Evolutionary conservation across 2,888 invertebrate species (phyloP), one percentile per base, ranked within the genome.

Genomic region (Meteorus cinctellus): DNA sequence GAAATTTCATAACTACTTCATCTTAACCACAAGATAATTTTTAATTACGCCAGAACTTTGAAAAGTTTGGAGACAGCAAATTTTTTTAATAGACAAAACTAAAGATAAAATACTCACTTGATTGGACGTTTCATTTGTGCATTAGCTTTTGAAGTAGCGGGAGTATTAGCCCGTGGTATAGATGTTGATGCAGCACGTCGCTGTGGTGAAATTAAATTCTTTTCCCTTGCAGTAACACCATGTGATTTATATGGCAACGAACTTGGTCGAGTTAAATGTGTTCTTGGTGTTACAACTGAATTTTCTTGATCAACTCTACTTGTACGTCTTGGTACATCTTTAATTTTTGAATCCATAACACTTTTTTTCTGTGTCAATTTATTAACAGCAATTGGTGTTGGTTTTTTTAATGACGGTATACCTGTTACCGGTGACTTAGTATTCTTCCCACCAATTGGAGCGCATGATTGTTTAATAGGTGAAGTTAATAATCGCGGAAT

Each of bases 401-500:
- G 82, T 80, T 89, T 90, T 77, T 88, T 89, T 29, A 88, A 79
- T 5, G 86, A 83, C 4, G 89, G 89, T 19, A 89, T 88, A n/a
- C 87, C 87, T 10, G 88, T 85, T 24, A 84, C 77, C 0, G 87
- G 85, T 6, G 86, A 85, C 71, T 76, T 76, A 1, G 81, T 76
- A 2, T 81, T 82, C 48, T 84, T 87, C 16, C 67, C 73, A 19
- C 19, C 19, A 19, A 55, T 19, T 0, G 67, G 10, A 2, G 24
- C 62, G 36, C 72, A 91, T 55, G 90, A 90, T 19, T 93, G 93
- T 82, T 93, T 92, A 4, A 94, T 92, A 24, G 95, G 95, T 31
- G 95, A 95, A 0, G 94, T 93, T 79, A 95, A 93, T 1, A 94
- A 93, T 77, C 95, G 91, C 2, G 95, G 95, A 83, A 95, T 96